Evolutionary conservation across 1,140 invertebrate genomes (phyloP).

Genomic region (Hetaerina americana): DNA sequence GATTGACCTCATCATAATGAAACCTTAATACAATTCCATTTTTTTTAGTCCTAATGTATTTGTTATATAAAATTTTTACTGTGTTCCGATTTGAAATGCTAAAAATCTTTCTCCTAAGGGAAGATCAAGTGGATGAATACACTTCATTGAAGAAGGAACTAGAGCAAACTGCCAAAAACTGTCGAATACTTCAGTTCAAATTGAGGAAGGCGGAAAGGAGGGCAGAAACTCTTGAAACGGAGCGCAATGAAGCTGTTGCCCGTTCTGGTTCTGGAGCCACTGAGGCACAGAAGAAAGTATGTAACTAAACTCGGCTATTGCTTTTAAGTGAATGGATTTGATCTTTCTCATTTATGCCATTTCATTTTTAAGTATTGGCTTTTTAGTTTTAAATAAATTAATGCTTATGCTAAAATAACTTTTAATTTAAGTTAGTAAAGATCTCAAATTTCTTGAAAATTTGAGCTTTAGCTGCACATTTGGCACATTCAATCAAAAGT

Average conservation of each 20-base stretch:
- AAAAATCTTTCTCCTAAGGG: conserved; percentile 46
- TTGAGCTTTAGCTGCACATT: too few species aligned
- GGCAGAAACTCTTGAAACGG: conserved; percentile 75
- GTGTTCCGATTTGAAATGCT: too few species aligned
- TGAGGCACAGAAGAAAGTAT: background rate
- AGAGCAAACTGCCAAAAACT: conserved; percentile 95
- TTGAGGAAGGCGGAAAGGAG: conserved; percentile 88
- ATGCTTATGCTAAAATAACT: too few species aligned
- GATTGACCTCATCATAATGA: too few species aligned
- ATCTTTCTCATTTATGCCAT: conserved; percentile 13
- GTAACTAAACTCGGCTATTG: background rate
- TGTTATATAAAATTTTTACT: too few species aligned
- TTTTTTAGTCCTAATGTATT: too few species aligned
- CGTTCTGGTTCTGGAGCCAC: background rate
- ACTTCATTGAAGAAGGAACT: conserved; percentile 84
- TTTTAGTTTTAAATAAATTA: too few species aligned
- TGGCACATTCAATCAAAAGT: too few species aligned
- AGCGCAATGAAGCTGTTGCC: background rate
- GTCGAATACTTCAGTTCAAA: conserved; percentile 95
- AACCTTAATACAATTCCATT: too few species aligned
- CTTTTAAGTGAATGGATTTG: conserved; percentile 9
- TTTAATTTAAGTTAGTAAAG: too few species aligned
- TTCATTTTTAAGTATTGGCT: too few species aligned
- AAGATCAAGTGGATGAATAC: conserved; percentile 96
- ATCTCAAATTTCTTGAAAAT: too few species aligned